Evolutionary conservation across 2,888 invertebrate species (phyloP).

Genomic region (Aleiodes testaceus): DNA sequence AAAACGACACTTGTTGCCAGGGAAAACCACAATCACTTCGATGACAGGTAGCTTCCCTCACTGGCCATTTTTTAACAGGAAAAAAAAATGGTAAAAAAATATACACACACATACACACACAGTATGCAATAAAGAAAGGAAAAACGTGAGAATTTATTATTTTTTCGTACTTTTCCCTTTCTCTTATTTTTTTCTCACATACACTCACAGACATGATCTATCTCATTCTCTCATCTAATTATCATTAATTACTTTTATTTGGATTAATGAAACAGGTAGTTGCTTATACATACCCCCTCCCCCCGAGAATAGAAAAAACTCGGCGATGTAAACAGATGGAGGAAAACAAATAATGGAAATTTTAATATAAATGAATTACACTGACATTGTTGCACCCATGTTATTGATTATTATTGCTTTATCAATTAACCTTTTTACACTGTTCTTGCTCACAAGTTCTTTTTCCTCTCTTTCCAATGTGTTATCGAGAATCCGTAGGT

Average conservation of each 20-base stretch:
- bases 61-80: constrained; percentile 46
- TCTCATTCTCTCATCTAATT: constrained; percentile 15
- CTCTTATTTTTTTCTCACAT: constrained; percentile 18
- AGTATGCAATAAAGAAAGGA: not conserved
- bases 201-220: constrained; percentile 40
- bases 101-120: too few species aligned
- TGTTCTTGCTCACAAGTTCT: constrained; percentile 41
- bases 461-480: not conserved
- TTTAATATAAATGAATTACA: constrained; percentile 38
- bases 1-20: constrained; percentile 62
- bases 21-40: constrained; percentile 62
- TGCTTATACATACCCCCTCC: constrained; percentile 14
- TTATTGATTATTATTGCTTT: too few species aligned
- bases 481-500: constrained; percentile 54
- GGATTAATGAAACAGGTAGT: constrained; percentile 14
- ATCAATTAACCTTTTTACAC: constrained; percentile 3
- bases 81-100: constrained; percentile 10
- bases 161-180: constrained; percentile 4
- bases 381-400: constrained; percentile 33
- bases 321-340: not conserved
- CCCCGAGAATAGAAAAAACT: not conserved
- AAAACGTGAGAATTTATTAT: constrained; percentile 23
- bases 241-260: constrained; percentile 12
- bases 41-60: constrained; percentile 52
- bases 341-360: not conserved